Evolutionary conservation across 1,140 invertebrate genomes (phyloP).

Genomic region (Hylaeus volcanicus): DNA sequence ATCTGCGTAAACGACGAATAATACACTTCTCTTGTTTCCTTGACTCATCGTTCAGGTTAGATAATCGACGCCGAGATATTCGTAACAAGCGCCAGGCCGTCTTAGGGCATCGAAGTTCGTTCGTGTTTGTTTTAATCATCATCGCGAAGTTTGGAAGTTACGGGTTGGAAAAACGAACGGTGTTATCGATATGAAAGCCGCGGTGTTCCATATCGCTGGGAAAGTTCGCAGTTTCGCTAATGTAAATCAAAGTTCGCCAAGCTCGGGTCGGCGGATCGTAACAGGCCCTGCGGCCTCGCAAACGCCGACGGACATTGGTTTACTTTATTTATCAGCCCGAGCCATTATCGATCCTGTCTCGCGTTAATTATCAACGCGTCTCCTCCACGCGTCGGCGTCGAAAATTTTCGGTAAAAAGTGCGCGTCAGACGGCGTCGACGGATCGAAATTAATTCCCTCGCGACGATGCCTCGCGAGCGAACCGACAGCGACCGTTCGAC

Average conservation of each 20-base stretch:
- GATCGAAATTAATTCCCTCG: background rate
- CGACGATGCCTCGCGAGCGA: background rate
- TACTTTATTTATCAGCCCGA: conserved; percentile 16
- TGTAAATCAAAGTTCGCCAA: conserved; percentile 15
- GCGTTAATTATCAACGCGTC: background rate
- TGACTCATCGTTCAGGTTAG: background rate
- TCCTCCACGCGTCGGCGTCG: background rate
- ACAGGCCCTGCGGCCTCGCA: background rate
- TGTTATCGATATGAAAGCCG: background rate
- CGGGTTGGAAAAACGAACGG: background rate
- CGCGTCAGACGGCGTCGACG: background rate
- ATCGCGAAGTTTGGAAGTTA: background rate
- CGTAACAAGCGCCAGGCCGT: background rate
- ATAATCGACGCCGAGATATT: background rate
- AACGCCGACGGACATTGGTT: background rate
- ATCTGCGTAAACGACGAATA: too few species aligned
- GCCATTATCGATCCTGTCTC: background rate
- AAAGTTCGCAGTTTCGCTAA: conserved; percentile 12
- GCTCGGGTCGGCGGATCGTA: background rate
- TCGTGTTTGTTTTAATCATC: background rate
- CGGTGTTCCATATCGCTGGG: background rate
- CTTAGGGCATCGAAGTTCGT: background rate
- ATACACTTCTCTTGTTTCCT: too few species aligned
- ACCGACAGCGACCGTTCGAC: background rate
- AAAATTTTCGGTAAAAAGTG: background rate